Evolutionary conservation across 1,140 invertebrate species (phyloP), one percentile per base, ranked within the genome.

Genomic region (Hycleus cichorii): DNA sequence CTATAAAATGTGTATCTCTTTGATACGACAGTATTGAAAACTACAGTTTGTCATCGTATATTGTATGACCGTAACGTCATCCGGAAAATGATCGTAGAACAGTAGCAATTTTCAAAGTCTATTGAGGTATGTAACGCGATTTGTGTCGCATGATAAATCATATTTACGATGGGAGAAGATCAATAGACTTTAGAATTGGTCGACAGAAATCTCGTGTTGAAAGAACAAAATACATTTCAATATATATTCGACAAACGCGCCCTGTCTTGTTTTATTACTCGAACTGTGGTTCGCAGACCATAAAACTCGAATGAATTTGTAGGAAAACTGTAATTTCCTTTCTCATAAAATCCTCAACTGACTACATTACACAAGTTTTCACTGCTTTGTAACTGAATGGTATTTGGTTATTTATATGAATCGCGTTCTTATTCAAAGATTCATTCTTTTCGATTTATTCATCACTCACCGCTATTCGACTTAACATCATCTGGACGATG

Each of bases 401-500:
- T 32, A 32, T 32, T 5, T 32, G 32, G 7, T 5, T 32, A 32
- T 18, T 18, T 18, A 18, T 18, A 32, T 32, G 32, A 5, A 32
- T 32, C 4, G 32, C 32, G 7, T 5, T 32, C 4, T 32, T 32
- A 32, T 32, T 32, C 7, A 32, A 5, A 2, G 4, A 5, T 32
- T 32, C 32, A 7, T 32, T 32, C 7, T 32, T 46, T 53, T 45
- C 27, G 32, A 53, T 55, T n/a, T 42, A 8, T 8, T n/a, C 3
- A 11, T 46, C 39, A 77, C 80, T 79, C 75, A 87, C 85, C 86
- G 74, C 85, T 86, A 65, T 82, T 82, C 8, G 80, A 76, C 69
- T 86, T 85, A 24, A 82, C 74, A 50, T 85, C 83, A 39, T 85
- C 83, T 0, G 76, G 74, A 50, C 86, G 75, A 69, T 88, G 85